A percentile compares a stretch with the other conserved stretches of the same genome.
phyloP scores from a whole-genome alignment of 2,113 vertebrate genomes.

The Catharus bicknelli region DNA sequence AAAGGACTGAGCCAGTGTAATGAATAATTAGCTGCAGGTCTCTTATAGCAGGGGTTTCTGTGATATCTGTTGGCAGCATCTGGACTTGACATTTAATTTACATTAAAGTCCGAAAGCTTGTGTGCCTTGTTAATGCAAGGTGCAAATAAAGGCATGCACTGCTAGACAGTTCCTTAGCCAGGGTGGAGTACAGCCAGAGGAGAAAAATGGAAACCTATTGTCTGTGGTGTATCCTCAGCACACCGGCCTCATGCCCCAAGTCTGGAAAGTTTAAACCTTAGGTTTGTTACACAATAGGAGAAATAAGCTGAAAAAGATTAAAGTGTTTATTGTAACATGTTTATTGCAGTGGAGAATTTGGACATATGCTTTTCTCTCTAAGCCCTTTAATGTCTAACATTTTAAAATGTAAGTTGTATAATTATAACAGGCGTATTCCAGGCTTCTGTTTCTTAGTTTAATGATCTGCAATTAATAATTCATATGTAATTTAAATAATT shows the following conservation, averaged over 20 bases:
- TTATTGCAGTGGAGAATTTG: background rate
- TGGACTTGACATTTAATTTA: constrained; percentile 58
- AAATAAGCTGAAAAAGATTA: constrained; percentile 5
- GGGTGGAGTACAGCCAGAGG: constrained; percentile 64
- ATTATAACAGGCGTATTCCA: background rate
- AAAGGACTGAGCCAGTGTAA: constrained; percentile 42
- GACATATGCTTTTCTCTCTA: background rate
- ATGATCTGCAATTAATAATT: constrained; percentile 55
- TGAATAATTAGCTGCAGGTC: constrained; percentile 68
- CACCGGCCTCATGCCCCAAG: background rate
- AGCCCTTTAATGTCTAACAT: background rate
- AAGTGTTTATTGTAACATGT: background rate
- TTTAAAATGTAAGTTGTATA: background rate
- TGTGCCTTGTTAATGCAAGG: constrained; percentile 41
- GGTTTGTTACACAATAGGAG: background rate
- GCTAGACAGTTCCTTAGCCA: constrained; percentile 60
- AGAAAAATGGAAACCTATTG: constrained; percentile 81
- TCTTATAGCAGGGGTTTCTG: constrained; percentile 1
- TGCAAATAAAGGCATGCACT: constrained; percentile 44
- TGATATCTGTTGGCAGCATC: constrained; percentile 55
- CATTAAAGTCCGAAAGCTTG: constrained; percentile 8
- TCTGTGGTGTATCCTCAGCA: constrained; percentile 69
- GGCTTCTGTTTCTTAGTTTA: constrained; percentile 16
- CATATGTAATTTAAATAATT: constrained; percentile 58
- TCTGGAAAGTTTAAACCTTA: constrained; percentile 55